Conservation (phyloP, 2,888 invertebrate genomes). For the Anoplius nigerrimus region DNA sequence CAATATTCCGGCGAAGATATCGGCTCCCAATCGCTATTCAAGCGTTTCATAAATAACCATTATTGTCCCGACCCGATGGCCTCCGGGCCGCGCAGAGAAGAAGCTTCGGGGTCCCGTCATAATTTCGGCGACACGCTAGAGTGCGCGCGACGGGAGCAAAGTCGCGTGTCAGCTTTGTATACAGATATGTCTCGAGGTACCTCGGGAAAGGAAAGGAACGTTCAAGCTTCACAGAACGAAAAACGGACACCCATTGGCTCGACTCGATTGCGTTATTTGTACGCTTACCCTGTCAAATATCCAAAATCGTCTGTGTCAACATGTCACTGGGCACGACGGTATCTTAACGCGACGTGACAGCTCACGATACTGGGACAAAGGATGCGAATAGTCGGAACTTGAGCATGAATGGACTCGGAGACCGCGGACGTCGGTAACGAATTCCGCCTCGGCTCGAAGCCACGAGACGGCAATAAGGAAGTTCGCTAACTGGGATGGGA, state of each 20-base stretch:
- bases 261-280: neutral
- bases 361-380: neutral
- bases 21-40: conserved; percentile 46
- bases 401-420: no score
- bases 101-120: conserved; percentile 47
- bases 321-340: neutral
- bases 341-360: neutral
- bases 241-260: no score
- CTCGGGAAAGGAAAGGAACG: no score
- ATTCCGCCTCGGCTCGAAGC: conserved; percentile 30
- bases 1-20: conserved; percentile 53
- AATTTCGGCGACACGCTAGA: conserved; percentile 44
- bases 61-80: conserved; percentile 53
- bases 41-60: conserved; percentile 63
- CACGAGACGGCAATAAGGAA: conserved; percentile 39
- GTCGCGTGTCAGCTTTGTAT: no score
- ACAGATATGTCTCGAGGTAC: conserved; percentile 22
- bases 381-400: no score
- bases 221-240: neutral
- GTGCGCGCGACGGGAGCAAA: conserved; percentile 28
- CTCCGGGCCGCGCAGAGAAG: conserved; percentile 14
- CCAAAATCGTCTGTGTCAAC: neutral
- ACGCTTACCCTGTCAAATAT: no score
- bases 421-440: conserved; percentile 27
- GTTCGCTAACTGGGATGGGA: neutral